Evolutionary conservation across 2,888 invertebrate genomes (phyloP).

Genomic region (Sinodicranocentrus sp.): DNA sequence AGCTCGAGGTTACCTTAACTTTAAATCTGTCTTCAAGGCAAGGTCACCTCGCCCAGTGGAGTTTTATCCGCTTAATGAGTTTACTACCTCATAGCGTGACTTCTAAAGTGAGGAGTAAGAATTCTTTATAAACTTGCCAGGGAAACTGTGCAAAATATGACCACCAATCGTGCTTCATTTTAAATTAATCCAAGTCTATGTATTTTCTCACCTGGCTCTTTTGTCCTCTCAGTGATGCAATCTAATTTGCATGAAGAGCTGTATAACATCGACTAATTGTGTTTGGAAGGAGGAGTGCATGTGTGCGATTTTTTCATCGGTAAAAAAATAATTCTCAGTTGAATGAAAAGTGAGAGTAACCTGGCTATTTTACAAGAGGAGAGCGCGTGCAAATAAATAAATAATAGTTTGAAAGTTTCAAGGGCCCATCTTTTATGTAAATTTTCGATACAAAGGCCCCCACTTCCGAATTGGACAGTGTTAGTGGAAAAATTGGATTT

Average conservation of each 20-base stretch:
- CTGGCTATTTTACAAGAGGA: no score
- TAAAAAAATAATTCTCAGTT: background rate
- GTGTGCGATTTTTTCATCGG: background rate
- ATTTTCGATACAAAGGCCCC: background rate
- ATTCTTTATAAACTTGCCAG: background rate
- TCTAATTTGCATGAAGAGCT: no score
- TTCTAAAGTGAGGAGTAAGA: no score
- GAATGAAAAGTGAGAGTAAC: constrained; percentile 19
- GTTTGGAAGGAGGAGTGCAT: background rate
- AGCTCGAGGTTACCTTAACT: background rate
- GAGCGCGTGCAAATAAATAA: no score
- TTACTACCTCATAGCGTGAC: background rate
- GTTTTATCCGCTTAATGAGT: background rate
- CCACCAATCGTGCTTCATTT: background rate
- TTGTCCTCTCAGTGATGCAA: no score
- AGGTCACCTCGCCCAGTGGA: background rate
- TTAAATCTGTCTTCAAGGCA: background rate
- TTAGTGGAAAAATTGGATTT: constrained; percentile 3
- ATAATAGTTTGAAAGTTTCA: background rate
- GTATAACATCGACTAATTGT: no score
- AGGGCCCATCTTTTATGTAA: background rate
- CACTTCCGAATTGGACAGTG: constrained; percentile 24
- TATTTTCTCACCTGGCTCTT: background rate
- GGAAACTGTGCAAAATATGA: background rate
- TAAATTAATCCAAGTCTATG: background rate